Evolutionary conservation across 2,888 invertebrate species (phyloP), one percentile per base, ranked within the genome.

Genomic region (Drosophila seclusa): DNA sequence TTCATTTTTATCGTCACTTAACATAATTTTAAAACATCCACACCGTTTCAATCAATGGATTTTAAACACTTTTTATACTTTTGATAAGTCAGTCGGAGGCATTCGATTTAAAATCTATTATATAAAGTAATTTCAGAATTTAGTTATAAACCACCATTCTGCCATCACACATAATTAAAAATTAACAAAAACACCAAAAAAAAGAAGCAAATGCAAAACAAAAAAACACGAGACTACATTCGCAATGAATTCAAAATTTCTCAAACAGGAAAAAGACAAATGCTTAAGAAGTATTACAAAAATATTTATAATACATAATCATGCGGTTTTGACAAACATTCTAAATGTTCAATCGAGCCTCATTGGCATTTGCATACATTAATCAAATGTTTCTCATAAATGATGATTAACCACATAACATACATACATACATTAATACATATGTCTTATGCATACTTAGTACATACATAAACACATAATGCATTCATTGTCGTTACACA

Each of bases 1-100:
- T 48, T 50, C 49, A 72, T 65, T 67, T 60, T 29, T 57, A n/a
- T 36, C n/a, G 69, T 63, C 59, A 58, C 13, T 24, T 16, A 53
- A 63, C 50, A 71, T 62, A 53, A 62, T 75, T 79, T 71, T 50
- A 68, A 71, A 36, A 16, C 62, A 65, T 72, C 69, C 66, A 65
- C 63, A 79, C 65, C 27, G 65, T 68, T 86, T 85, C 68, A 80
- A 68, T 62, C 70, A 83, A 86, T 83, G 79, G 87, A 89, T 90
- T 90, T 86, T 90, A 90, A 90, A 89, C 86, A 85, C 86, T 85
- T 90, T 86, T 89, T 90, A 90, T 86, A 90, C 90, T 90, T 86
- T 86, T 90, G 82, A 86, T 86, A 86, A 86, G 87, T 89, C 89
- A 88, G 76, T 81, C 87, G 84, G 78, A 88, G 84, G 87, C 89